phyloP scores from a whole-genome alignment of 2,113 vertebrate species.

The Grantiella picta region DNA sequence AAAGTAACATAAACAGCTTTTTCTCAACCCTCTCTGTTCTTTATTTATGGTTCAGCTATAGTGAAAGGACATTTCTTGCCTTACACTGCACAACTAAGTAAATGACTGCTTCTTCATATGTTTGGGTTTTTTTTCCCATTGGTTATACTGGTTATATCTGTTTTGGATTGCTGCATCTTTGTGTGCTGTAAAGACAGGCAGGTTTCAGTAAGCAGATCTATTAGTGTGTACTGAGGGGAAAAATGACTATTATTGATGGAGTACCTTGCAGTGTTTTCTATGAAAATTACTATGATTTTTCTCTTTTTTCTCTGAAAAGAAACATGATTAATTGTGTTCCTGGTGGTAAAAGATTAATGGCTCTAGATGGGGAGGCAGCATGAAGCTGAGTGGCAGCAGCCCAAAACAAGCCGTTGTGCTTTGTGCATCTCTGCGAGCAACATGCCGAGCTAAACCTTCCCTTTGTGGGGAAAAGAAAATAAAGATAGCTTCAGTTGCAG shows the following conservation, averaged over 20 bases:
- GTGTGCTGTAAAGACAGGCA: neutral
- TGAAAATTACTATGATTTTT: constrained; percentile 21
- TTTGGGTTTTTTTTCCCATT: neutral
- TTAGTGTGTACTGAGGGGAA: constrained; percentile 10
- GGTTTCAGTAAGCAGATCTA: neutral
- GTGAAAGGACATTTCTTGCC: neutral
- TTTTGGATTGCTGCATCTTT: neutral
- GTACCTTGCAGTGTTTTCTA: neutral
- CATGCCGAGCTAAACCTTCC: neutral
- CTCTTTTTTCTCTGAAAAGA: neutral
- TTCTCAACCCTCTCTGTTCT: neutral
- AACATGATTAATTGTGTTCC: neutral
- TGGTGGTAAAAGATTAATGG: constrained; percentile 8
- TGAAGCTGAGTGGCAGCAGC: constrained; percentile 16
- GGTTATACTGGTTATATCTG: neutral
- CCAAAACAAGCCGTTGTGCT: neutral
- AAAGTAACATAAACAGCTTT: neutral
- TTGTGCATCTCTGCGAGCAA: neutral
- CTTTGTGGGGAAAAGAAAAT: constrained; percentile 14
- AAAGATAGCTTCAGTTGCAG: constrained; percentile 38
- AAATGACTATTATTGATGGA: constrained; percentile 24
- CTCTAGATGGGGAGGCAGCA: neutral
- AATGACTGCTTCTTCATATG: neutral
- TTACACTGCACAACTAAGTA: neutral
- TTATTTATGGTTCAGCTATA: neutral